Base-by-base conservation (phyloP, 2,797 vertebrate species). In the Gallinago nigripennis region DNA sequence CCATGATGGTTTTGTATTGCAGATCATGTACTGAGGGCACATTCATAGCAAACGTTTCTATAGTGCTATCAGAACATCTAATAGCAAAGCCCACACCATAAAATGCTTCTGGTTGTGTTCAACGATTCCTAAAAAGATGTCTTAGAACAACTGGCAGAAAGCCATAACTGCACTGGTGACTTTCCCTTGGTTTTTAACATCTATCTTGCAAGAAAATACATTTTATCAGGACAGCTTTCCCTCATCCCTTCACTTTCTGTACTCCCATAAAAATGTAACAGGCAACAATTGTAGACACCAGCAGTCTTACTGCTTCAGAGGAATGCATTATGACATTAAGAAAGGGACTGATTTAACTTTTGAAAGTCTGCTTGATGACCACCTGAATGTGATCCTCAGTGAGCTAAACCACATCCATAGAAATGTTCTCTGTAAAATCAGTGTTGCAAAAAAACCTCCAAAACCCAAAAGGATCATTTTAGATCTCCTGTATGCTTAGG, bases 161-260 rank as follows among this genome's bases (percentile, higher is more conserved):
- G 24, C 31, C 0, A 0, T 6, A 77, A 77, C 2, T 12, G 33
- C 5, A 63, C 4, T 17, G n/a, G 24, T 48, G 10, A 3, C 50
- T 27, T 46, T 39, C 16, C 12, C 46, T 61, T 33, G 3, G 48
- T 48, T 84, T 72, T 66, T 28, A 71, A 63, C 16, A 50, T n/a
- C 51, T 60, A 48, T 27, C 33, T 30, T 65, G 41, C 60, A 87
- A 50, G 56, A 90, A 92, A 90, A 78, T 6, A 31, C 5, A 25
- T 24, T 31, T 57, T 31, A 16, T 15, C 37, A 77, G 14, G 31
- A 83, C 35, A 81, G 33, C 23, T 33, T 71, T 79, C 37, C 57
- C 30, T 60, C 45, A 45, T 25, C 50, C 63, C 30, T 84, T 88
- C 54, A 16, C 30, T 57, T 92, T 68, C 69, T 41, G 14, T 28